Percentiles rank a stretch among this genome's conserved stretches.
Evolutionary conservation across 1,140 invertebrate genomes (phyloP).

Genomic region (Drosophila ficusphila): DNA sequence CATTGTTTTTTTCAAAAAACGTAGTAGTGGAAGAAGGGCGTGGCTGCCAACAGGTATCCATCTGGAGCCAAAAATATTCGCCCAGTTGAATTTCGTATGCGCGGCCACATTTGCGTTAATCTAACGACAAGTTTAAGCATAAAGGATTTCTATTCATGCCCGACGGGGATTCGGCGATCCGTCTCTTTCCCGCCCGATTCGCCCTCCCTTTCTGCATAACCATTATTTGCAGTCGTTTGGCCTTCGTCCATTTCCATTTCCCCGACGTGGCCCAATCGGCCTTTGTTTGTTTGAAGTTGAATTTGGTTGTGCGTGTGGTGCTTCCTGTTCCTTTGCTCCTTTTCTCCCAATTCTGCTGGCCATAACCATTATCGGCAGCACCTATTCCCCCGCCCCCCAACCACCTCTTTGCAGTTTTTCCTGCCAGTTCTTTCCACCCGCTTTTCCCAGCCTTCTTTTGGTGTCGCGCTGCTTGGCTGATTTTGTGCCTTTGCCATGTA

Average conservation of each 20-base stretch:
- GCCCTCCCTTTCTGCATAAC: constrained; percentile 18
- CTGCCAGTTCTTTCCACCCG: constrained; percentile 11
- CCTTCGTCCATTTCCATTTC: constrained; percentile 44
- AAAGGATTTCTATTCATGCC: constrained; percentile 78
- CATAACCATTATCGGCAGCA: constrained; percentile 80
- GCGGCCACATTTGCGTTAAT: constrained; percentile 78
- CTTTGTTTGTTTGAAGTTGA: constrained; percentile 41
- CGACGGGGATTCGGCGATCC: constrained; percentile 29
- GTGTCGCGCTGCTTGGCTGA: constrained; percentile 46
- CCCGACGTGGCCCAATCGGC: constrained; percentile 48
- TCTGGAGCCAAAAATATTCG: constrained; percentile 24
- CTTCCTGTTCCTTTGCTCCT: constrained; percentile 36
- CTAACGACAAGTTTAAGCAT: constrained; percentile 77
- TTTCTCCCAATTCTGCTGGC: constrained; percentile 36
- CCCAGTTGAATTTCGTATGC: constrained; percentile 68
- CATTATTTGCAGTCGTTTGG: constrained; percentile 81
- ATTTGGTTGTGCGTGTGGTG: constrained; percentile 37
- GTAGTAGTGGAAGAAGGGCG: background rate
- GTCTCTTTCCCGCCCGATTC: constrained; percentile 2
- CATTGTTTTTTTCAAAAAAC: background rate
- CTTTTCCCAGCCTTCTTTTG: constrained; percentile 4
- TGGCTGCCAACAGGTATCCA: constrained; percentile 67
- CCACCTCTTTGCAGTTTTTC: constrained; percentile 27
- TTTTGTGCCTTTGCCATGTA: constrained; percentile 73
- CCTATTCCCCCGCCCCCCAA: constrained; percentile 39